These are phyloP conservation scores for Rhabdornis inornatus DNA, from an alignment of 2,113 vertebrate species.

Conservation along the genomic window DNA sequence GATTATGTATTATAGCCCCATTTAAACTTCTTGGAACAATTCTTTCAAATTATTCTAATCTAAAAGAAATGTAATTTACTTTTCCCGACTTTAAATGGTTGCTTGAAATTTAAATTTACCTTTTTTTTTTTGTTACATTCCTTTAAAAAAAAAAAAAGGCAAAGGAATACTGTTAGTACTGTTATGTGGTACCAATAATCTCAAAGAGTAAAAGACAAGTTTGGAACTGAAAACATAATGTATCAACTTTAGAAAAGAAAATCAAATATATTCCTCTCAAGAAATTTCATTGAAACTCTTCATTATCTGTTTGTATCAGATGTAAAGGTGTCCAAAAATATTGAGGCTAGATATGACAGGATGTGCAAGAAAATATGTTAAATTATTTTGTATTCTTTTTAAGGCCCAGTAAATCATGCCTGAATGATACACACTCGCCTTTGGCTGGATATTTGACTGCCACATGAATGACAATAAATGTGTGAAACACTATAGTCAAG, in stretches of 20 bases:
- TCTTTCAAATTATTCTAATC: neutral
- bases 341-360: neutral
- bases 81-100: neutral
- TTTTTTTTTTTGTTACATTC: neutral
- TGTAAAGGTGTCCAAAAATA: neutral
- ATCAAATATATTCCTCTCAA: neutral
- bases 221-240: neutral
- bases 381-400: neutral
- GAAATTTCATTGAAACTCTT: neutral
- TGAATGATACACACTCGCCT: neutral
- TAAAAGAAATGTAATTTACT: neutral
- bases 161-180: neutral
- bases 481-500: neutral
- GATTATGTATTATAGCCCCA: neutral
- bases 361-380: neutral
- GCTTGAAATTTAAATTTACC: neutral
- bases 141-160: neutral
- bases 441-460: neutral
- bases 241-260: neutral
- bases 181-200: neutral
- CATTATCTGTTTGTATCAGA: neutral
- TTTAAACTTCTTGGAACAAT: neutral
- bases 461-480: neutral
- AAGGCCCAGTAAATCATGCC: neutral
- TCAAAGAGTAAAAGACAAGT: neutral